Evolutionary conservation across 1,140 invertebrate species (phyloP), one percentile per base, ranked within the genome.

Genomic region (Orius insidiosus): DNA sequence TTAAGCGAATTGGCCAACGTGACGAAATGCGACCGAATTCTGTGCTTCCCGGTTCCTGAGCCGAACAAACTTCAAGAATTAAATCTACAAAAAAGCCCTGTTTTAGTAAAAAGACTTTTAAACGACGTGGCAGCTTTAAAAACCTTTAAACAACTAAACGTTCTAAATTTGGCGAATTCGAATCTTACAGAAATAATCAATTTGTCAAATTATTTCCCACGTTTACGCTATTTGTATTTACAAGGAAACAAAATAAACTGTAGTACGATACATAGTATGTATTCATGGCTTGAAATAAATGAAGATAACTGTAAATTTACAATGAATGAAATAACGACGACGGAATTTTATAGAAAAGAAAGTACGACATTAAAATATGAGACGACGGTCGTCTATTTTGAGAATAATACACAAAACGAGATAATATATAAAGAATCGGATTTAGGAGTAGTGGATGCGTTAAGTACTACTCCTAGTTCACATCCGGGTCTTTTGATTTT

Each of bases 21-120:
- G 15, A 66, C 70, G 42, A 61, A 72, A 18, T 64, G 65, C 32
- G 66, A 68, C 46, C 62, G 60, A 32, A 57, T 57, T 19, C 59
- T 75, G 54, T 69, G 70, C 34, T 81, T 80, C 62, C 77, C 77
- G 1, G 68, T 80, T 43, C 68, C 75, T 8, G 66, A 76, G 13
- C 72, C 80, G 4, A 74, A 78, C 55, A 68, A 72, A 56, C 65
- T 89, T 18, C 67, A 77, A 54, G 70, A 65, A 46, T 65, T 89
- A 18, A 75, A 86, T 58, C 61, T 88, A 34, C 75, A 80, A 48
- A 69, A 70, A 47, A 87, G 84, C 56, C 73, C 80, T 0, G 68
- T 68, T 6, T 62, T 88, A 30, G 75, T 76, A 1, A 63, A 69
- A 35, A 75, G 74, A 56, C 63, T 85, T 15, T 57, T 86, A 36